These are phyloP conservation scores for Junco hyemalis DNA, from an alignment of 2,113 vertebrate species.

Conservation along the genomic window DNA sequence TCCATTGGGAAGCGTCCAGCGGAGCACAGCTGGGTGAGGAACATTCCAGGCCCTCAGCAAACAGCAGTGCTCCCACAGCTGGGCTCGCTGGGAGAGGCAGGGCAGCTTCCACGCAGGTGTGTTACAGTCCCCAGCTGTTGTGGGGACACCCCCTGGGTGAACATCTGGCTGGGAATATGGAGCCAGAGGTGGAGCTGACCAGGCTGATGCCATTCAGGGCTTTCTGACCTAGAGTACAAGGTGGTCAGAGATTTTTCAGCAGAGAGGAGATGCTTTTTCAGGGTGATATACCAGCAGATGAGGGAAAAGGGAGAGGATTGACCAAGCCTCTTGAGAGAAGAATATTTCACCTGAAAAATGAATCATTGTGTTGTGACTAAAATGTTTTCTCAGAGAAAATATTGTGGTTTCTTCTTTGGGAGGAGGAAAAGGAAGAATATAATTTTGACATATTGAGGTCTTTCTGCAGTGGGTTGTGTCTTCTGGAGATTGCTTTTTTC, in stretches of 20 bases:
- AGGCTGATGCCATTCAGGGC: fast-evolving
- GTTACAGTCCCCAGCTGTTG: background rate
- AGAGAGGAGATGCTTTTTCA: background rate
- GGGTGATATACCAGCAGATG: background rate
- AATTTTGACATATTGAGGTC: background rate
- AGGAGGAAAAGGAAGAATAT: background rate
- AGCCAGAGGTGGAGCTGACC: background rate
- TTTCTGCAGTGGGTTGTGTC: background rate
- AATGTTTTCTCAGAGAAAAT: background rate
- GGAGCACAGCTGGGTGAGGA: background rate
- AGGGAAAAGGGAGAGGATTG: background rate
- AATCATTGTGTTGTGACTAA: background rate
- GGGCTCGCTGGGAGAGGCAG: background rate
- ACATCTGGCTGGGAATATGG: background rate
- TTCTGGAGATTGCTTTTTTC: background rate
- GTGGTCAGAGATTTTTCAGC: background rate
- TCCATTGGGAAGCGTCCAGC: background rate
- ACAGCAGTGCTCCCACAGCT: background rate
- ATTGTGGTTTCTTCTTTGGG: background rate
- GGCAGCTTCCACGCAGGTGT: background rate
- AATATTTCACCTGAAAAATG: background rate
- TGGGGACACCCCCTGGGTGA: background rate
- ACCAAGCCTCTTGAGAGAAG: background rate
- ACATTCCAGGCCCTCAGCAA: background rate
- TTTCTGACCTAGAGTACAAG: background rate